A percentile compares a stretch with the other conserved stretches of the same genome.
These are phyloP conservation scores for Cryptotis parvus DNA, from an alignment of 2,113 vertebrate species.

Conservation along the genomic window DNA sequence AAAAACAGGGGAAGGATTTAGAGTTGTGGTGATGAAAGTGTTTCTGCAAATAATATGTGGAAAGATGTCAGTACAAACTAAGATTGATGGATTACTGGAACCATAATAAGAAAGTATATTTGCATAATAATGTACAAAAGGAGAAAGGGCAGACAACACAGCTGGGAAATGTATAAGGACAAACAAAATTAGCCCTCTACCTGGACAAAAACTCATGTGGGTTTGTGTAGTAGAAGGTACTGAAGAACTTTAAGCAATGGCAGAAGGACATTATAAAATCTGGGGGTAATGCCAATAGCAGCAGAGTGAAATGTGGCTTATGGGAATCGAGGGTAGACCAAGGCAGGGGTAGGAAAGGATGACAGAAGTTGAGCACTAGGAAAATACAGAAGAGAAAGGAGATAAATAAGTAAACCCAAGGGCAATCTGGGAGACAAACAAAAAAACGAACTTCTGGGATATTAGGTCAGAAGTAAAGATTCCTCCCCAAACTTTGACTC, in stretches of 20 bases:
- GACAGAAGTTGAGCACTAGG: neutral
- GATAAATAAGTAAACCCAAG: too few species aligned
- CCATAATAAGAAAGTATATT: neutral
- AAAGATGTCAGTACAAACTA: neutral
- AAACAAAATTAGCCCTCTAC: neutral
- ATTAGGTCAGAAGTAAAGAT: neutral
- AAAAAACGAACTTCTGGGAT: neutral
- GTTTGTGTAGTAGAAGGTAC: neutral
- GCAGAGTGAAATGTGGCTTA: neutral
- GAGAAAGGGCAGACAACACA: neutral
- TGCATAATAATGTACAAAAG: neutral
- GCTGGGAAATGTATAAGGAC: neutral
- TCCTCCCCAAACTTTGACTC: neutral
- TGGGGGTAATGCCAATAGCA: neutral
- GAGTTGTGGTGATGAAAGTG: neutral
- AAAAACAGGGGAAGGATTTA: neutral
- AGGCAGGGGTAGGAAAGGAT: neutral
- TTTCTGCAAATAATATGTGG: neutral
- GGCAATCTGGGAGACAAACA: neutral
- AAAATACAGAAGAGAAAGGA: neutral
- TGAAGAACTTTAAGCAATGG: neutral
- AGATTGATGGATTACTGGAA: neutral
- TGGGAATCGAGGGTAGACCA: neutral
- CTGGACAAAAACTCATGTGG: neutral
- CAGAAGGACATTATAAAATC: neutral